phyloP scores from a whole-genome alignment of 2,888 invertebrate genomes.

The Ochropleura plecta region DNA sequence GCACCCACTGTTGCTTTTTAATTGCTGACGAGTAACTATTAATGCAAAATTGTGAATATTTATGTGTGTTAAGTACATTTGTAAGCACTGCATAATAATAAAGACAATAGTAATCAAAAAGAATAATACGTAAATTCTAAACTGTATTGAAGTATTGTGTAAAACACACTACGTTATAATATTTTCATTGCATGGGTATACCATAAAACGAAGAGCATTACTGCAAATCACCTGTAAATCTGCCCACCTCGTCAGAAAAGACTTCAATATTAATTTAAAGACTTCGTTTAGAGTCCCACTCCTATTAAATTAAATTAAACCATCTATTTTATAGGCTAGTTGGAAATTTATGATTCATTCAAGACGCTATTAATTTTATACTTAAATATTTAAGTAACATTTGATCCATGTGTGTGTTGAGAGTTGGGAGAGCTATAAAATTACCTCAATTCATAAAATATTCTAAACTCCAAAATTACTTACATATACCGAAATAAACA shows the following conservation, averaged over 20 bases:
- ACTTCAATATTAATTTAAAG: background rate
- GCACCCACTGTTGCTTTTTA: slow-evolving; percentile 23
- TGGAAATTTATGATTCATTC: background rate
- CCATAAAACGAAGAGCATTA: background rate
- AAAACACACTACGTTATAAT: background rate
- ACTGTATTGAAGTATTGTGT: slow-evolving; percentile 8
- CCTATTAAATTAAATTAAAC: slow-evolving; percentile 1
- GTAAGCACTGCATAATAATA: slow-evolving; percentile 20
- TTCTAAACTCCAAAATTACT: slow-evolving; percentile 69
- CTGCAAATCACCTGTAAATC: slow-evolving; percentile 1
- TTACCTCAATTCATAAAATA: slow-evolving; percentile 51
- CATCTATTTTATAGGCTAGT: background rate
- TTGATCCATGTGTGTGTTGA: background rate
- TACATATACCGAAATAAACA: slow-evolving; percentile 78
- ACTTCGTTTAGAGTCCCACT: background rate
- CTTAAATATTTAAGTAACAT: slow-evolving; percentile 9
- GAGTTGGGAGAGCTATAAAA: slow-evolving; percentile 30
- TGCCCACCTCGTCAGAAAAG: background rate
- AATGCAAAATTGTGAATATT: slow-evolving; percentile 18
- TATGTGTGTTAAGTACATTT: background rate
- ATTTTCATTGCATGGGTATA: slow-evolving; percentile 5
- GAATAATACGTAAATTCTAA: background rate
- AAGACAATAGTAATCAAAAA: slow-evolving; percentile 26
- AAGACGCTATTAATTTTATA: background rate
- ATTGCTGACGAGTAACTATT: slow-evolving; percentile 12